Evolutionary conservation across 92 coral and sea anemone genomes (phyloP).

Genomic region (Pocillopora grandis): DNA sequence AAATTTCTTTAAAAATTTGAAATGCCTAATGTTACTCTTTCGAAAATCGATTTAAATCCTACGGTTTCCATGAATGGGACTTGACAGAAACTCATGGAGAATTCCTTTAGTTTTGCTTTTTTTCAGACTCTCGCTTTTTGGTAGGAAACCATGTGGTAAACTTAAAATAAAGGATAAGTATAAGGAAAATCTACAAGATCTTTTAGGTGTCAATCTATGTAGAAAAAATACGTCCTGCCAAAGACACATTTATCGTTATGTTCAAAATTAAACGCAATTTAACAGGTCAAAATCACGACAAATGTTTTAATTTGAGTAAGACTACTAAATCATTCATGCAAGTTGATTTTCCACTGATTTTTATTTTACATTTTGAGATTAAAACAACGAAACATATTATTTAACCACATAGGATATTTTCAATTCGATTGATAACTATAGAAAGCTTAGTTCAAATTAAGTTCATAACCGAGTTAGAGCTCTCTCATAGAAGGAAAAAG

Average conservation of each 20-base stretch:
- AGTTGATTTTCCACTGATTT: no score
- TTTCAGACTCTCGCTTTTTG: neutral
- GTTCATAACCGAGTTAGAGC: neutral
- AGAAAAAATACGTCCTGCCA: neutral
- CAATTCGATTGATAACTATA: no score
- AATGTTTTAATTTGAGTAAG: no score
- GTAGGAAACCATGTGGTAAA: neutral
- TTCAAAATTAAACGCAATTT: no score
- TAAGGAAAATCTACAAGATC: conserved; percentile 2
- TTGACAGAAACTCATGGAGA: no score
- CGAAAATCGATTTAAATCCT: neutral
- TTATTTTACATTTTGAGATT: no score
- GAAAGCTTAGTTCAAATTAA: neutral
- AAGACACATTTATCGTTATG: neutral
- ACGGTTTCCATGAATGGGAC: no score
- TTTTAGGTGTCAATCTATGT: neutral
- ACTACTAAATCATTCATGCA: no score
- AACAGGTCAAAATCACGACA: no score
- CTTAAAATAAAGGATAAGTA: neutral
- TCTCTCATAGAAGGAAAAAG: neutral
- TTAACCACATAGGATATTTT: no score
- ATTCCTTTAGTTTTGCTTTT: no score
- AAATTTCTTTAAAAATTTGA: neutral
- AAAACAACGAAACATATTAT: no score
- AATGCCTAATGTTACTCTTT: neutral